These are phyloP conservation scores for Celastrina argiolus DNA, from an alignment of 2,888 invertebrate species.

Conservation along the genomic window DNA sequence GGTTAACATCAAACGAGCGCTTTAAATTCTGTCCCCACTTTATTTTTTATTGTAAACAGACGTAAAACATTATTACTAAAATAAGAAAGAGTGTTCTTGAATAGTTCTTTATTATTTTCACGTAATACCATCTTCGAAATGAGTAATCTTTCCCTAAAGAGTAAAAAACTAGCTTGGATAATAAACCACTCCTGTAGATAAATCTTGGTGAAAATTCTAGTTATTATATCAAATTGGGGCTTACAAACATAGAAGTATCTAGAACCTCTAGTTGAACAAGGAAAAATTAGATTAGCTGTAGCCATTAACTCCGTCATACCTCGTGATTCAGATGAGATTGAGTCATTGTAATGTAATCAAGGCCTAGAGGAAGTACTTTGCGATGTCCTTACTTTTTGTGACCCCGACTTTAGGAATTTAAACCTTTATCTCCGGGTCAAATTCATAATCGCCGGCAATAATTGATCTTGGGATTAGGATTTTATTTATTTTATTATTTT, in stretches of 20 bases:
- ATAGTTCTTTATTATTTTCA: too few species aligned
- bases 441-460: constrained; percentile 3
- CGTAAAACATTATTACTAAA: too few species aligned
- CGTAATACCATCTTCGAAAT: too few species aligned
- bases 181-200: too few species aligned
- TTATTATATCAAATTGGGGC: background rate
- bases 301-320: constrained; percentile 17
- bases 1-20: too few species aligned
- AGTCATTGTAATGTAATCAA: constrained; percentile 22
- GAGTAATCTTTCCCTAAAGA: too few species aligned
- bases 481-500: too few species aligned
- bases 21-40: too few species aligned
- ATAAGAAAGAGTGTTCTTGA: too few species aligned
- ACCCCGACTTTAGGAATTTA: constrained; percentile 12
- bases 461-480: background rate
- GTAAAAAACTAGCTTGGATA: too few species aligned
- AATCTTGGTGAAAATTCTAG: too few species aligned
- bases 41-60: too few species aligned
- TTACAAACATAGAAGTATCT: background rate
- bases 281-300: constrained; percentile 8
- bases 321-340: constrained; percentile 18
- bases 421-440: constrained; percentile 2
- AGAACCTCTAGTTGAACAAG: background rate
- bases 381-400: constrained; percentile 15
- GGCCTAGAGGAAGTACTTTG: constrained; percentile 23